Evolutionary conservation across 2,888 invertebrate species (phyloP).

Genomic region (Bedellia somnulentella): DNA sequence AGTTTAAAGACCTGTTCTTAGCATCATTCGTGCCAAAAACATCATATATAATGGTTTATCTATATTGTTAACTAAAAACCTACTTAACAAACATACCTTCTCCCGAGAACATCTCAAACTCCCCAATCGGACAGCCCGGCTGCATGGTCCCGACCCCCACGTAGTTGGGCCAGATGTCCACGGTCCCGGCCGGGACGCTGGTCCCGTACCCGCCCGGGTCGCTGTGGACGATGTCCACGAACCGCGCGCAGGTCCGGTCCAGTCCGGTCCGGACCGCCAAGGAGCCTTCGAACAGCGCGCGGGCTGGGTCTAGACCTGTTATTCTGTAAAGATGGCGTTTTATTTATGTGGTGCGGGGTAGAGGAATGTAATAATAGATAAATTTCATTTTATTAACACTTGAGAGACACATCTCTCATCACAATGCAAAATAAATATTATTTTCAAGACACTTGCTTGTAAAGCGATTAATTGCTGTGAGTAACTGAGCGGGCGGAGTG

Average conservation of each 20-base stretch:
- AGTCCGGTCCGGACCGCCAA: constrained; percentile 25
- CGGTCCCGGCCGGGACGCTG: constrained; percentile 45
- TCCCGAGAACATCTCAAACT: constrained; percentile 25
- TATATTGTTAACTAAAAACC: too few species aligned
- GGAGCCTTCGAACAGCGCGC: constrained; percentile 57
- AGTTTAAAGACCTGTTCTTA: too few species aligned
- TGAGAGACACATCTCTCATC: too few species aligned
- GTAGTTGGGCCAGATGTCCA: constrained; percentile 64
- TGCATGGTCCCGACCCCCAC: constrained; percentile 32
- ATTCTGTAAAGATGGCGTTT: constrained; percentile 36
- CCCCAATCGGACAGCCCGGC: constrained; percentile 47
- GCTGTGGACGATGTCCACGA: constrained; percentile 69
- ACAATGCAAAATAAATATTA: too few species aligned
- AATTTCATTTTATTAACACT: too few species aligned
- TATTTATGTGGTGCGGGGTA: too few species aligned
- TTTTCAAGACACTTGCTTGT: too few species aligned
- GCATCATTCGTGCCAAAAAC: too few species aligned
- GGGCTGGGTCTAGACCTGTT: constrained; percentile 61
- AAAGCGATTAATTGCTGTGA: too few species aligned
- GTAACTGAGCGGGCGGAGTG: too few species aligned
- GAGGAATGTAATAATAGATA: too few species aligned
- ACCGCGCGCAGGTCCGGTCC: constrained; percentile 52
- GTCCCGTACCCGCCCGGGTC: constrained; percentile 64
- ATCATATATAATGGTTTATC: too few species aligned
- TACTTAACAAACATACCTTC: constrained; percentile 24